Evolutionary conservation across 2,797 vertebrate genomes (phyloP).

Genomic region (Cygnus olor): DNA sequence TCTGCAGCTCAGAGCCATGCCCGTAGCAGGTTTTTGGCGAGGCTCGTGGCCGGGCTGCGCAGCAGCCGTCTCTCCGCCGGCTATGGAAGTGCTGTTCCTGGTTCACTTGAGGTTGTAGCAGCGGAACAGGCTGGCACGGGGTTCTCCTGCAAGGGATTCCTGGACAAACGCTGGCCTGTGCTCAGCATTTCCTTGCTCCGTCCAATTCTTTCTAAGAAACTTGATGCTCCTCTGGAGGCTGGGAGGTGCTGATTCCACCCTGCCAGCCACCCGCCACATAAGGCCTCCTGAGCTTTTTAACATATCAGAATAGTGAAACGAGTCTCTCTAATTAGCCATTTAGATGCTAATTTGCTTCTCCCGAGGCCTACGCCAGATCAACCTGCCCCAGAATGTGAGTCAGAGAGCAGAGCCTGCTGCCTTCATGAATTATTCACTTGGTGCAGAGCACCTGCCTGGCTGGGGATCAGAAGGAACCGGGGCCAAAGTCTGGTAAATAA

Average conservation of each 20-base stretch:
- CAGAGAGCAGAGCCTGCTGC: constrained; percentile 23
- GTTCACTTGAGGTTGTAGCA: not conserved
- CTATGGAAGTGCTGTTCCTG: not conserved
- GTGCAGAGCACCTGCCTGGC: constrained; percentile 45
- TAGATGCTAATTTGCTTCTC: constrained; percentile 64
- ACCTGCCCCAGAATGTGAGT: not conserved
- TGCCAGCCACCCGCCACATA: not conserved
- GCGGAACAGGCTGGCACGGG: accelerated
- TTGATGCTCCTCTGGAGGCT: not conserved
- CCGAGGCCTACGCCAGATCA: not conserved
- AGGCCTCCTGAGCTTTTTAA: not conserved
- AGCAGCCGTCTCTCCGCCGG: not conserved
- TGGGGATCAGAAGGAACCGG: constrained; percentile 37
- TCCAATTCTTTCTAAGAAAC: constrained; percentile 34
- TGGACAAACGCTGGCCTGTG: not conserved
- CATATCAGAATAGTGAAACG: constrained; percentile 21
- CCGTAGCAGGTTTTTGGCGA: not conserved
- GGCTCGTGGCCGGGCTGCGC: not conserved
- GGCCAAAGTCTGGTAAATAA: constrained; percentile 45
- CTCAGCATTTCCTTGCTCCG: not conserved
- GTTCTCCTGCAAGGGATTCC: not conserved
- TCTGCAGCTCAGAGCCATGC: not conserved
- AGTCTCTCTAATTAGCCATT: constrained; percentile 51
- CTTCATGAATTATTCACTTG: constrained; percentile 59
- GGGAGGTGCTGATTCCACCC: not conserved